phyloP scores from a whole-genome alignment of 2,113 vertebrate species.

The Aphyosemion australe region DNA sequence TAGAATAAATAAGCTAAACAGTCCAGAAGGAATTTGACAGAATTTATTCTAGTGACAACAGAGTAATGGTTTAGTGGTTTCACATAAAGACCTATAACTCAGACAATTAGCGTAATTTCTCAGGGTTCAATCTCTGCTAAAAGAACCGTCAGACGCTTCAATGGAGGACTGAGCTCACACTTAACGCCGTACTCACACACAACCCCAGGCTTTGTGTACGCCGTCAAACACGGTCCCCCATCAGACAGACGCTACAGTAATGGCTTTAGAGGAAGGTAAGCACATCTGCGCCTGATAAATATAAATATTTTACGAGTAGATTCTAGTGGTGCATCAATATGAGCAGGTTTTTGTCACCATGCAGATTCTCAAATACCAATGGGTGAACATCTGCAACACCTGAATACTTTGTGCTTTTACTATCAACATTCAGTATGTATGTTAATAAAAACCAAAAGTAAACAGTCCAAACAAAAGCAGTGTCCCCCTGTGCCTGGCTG shows the following conservation, averaged over 20 bases:
- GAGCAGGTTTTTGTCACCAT: constrained; percentile 29
- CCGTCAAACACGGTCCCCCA: constrained; percentile 9
- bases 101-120: constrained; percentile 41
- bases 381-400: too few species aligned
- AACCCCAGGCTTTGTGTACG: constrained; percentile 23
- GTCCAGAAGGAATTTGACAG: constrained; percentile 1
- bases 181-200: constrained; percentile 14
- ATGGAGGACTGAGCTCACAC: constrained; percentile 15
- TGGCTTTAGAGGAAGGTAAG: constrained; percentile 56
- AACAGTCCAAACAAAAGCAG: too few species aligned
- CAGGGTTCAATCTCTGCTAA: constrained; percentile 26
- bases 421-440: too few species aligned
- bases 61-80: constrained; percentile 14
- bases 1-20: constrained; percentile 22
- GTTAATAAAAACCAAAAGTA: too few species aligned
- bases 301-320: constrained; percentile 70
- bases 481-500: too few species aligned
- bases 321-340: constrained; percentile 44
- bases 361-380: too few species aligned
- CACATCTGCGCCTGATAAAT: constrained; percentile 45
- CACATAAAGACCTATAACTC: constrained; percentile 26
- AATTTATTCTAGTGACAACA: constrained; percentile 21
- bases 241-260: constrained; percentile 42
- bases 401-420: too few species aligned
- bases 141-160: constrained; percentile 20